Evolutionary conservation across 2,888 invertebrate genomes (phyloP), one percentile per base, ranked within the genome.

Genomic region (Bellardia pandia): DNA sequence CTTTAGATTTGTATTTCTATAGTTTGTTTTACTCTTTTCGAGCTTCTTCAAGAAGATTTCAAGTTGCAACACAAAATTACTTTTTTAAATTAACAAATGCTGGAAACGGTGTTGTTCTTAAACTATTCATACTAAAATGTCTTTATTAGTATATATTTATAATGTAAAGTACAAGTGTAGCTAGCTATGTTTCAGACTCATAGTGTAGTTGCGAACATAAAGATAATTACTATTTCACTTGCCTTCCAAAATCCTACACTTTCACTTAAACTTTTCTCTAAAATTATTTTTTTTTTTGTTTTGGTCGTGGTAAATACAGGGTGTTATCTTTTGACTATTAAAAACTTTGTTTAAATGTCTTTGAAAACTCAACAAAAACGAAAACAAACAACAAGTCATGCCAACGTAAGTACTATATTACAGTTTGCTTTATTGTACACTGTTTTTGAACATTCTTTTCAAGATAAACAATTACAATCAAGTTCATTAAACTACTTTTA

Each of bases 241-340:
- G 48, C 53, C 13, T 14, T 13, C 14, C 74, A 16, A 72, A 51
- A 37, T 71, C 58, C 56, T 53, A 81, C 74, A 79, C 81, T 85
- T 85, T 85, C 75, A 82, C 85, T 85, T 45, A 1, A 68, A 69
- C 45, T 85, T 75, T 62, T 42, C 37, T 53, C 14, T 40, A 16
- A 42, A 62, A 69, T 66, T 72, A 45, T 45, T 66, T 40, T 64
- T 56, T 51, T 72, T 53, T 2, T 13, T 23, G 3, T 42, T 42
- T 42, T 42, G 33, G 45, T 64, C 45, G 16, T 66, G 53, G n/a
- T 14, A 45, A 69, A 69, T 60, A 45, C 68, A 62, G 69, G 14
- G 68, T 85, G 45, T 79, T 85, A 75, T 79, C 74, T 79, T 79
- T 62, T 69, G 45, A 74, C 75, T 68, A 74, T 75, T 33, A 69